These are phyloP conservation scores for Acromyrmex heyeri DNA, from an alignment of 1,140 invertebrate species.

Conservation along the genomic window DNA sequence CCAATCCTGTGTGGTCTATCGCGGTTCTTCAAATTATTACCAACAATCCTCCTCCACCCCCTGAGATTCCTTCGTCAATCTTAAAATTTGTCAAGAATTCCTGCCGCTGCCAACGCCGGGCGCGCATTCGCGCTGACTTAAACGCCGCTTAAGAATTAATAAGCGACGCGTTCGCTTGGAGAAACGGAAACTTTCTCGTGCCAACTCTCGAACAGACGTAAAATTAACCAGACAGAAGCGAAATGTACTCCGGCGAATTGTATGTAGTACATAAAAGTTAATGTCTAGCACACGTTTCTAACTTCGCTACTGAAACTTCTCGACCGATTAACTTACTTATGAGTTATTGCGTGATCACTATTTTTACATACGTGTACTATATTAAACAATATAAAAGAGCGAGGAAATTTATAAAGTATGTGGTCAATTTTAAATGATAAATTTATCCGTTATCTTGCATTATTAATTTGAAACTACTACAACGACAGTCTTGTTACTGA, in stretches of 20 bases:
- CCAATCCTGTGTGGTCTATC: conserved; percentile 74
- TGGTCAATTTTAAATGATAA: conserved; percentile 5
- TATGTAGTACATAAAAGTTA: conserved; percentile 24
- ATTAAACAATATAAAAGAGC: neutral
- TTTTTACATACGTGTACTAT: neutral
- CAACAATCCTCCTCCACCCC: conserved; percentile 37
- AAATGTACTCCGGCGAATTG: conserved; percentile 3
- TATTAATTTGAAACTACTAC: neutral
- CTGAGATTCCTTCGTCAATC: conserved; percentile 72
- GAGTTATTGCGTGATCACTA: neutral
- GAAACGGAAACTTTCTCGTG: conserved; percentile 28
- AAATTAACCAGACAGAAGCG: conserved; percentile 52
- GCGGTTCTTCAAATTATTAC: conserved; percentile 75
- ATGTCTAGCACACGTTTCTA: neutral
- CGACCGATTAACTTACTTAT: conserved; percentile 2
- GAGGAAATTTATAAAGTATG: neutral
- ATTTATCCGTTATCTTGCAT: neutral
- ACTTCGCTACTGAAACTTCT: conserved; percentile 31
- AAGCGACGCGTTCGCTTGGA: conserved; percentile 36
- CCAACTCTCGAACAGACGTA: conserved; percentile 42
- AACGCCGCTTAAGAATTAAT: conserved; percentile 53
- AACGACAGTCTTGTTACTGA: neutral
- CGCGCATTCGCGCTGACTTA: conserved; percentile 38
- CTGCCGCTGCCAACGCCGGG: conserved; percentile 34
- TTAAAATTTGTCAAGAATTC: conserved; percentile 74